Evolutionary conservation across 2,113 vertebrate species (phyloP).

Genomic region (Albula goreensis): DNA sequence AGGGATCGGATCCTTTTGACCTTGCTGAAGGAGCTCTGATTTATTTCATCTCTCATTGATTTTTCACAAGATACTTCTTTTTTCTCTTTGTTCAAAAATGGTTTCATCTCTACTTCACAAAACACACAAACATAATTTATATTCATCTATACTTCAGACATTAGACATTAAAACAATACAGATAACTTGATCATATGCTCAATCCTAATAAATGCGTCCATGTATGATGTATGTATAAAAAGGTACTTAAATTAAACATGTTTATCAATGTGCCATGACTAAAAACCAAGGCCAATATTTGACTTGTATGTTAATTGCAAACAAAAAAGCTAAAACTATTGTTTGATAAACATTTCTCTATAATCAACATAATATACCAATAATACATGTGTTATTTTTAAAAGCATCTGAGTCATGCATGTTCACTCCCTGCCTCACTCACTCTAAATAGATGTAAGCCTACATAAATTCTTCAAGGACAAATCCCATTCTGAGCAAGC

Average conservation of each 20-base stretch:
- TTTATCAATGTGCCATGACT: too few relatives aligned
- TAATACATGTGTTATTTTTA: neutral
- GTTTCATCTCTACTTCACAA: constrained; percentile 65
- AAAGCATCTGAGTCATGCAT: neutral
- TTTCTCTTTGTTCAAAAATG: constrained; percentile 60
- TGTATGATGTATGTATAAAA: neutral
- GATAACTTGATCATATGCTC: constrained; percentile 62
- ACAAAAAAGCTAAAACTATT: neutral
- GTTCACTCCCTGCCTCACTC: neutral
- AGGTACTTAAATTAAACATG: neutral
- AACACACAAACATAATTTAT: constrained; percentile 66
- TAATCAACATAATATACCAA: neutral
- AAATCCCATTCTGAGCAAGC: neutral
- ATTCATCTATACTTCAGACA: constrained; percentile 49
- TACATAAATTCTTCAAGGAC: neutral
- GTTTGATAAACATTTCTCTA: neutral
- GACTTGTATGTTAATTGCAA: neutral
- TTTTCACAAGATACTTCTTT: constrained; percentile 42
- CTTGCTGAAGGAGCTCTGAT: constrained; percentile 72
- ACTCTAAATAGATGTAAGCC: neutral
- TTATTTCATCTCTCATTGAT: constrained; percentile 75
- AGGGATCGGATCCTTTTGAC: constrained; percentile 76
- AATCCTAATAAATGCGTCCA: constrained; percentile 51
- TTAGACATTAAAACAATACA: constrained; percentile 32
- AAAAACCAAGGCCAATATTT: neutral